These are phyloP conservation scores for Pedicia rivosa DNA, from an alignment of 2,888 invertebrate genomes.

Conservation along the genomic window DNA sequence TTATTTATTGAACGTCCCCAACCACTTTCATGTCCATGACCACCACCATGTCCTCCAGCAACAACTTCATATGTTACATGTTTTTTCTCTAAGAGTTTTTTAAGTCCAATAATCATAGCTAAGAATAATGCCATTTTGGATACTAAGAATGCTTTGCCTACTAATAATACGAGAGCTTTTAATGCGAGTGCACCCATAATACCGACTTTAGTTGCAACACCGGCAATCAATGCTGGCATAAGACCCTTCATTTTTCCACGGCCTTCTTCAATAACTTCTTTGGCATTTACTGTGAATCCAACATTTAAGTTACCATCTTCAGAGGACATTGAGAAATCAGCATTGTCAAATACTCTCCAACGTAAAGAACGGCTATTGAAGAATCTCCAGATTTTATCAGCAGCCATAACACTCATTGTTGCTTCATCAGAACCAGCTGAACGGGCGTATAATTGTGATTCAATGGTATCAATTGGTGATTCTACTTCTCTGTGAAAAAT, in stretches of 20 bases:
- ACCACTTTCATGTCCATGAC: slow-evolving; percentile 26
- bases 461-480: slow-evolving; percentile 35
- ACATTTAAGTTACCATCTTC: slow-evolving; percentile 41
- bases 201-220: slow-evolving; percentile 65
- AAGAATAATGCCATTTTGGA: slow-evolving; percentile 70
- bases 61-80: slow-evolving; percentile 57
- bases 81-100: slow-evolving; percentile 57
- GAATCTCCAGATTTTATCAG: slow-evolving; percentile 61
- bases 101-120: slow-evolving; percentile 65
- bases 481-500: slow-evolving; percentile 18
- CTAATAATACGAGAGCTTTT: slow-evolving; percentile 63
- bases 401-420: slow-evolving; percentile 44
- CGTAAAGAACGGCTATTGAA: slow-evolving; percentile 58
- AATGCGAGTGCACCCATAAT: slow-evolving; percentile 64
- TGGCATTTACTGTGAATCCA: slow-evolving; percentile 51
- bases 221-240: slow-evolving; percentile 48
- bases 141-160: slow-evolving; percentile 70
- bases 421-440: slow-evolving; percentile 38
- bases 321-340: slow-evolving; percentile 58
- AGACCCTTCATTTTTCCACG: slow-evolving; percentile 52
- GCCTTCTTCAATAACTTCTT: slow-evolving; percentile 42
- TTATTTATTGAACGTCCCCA: slow-evolving; percentile 38
- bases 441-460: slow-evolving; percentile 36
- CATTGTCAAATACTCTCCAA: slow-evolving; percentile 61
- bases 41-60: slow-evolving; percentile 25